Evolutionary conservation across 37 sponge, comb jelly and placozoan species (phyloP), one percentile per base, ranked within the genome.

Genomic region (Amphimedon queenslandica): DNA sequence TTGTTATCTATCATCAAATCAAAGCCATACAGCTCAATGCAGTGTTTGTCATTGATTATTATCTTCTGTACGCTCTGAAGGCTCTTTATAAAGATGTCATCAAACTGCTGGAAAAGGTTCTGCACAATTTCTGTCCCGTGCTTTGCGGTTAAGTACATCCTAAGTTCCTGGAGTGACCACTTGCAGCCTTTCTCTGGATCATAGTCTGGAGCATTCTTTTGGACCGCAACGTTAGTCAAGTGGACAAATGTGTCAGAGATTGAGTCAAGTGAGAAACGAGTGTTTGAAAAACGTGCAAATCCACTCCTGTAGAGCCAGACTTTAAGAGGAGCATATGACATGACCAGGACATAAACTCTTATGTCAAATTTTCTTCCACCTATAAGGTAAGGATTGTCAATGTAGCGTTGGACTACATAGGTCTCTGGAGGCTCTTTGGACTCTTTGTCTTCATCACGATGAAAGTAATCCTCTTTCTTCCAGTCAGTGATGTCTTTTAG

Each of bases 151-250:
- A 99, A 68, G 72, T 84, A 99, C 51, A 64, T 75, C 39, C 95
- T 70, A 4, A 99, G 83, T 70, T 94, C 85, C 20, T 89, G 90
- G 30, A 99, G 86, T 0, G 93, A 92, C 99, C 99, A 99, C 77
- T 99, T 99, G 77, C 99, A 99, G 0, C 99, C 99, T 69, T 99
- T 99, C 80, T 99, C 96, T 5, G 99, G 90, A 53, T 99, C 99
- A 66, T 99, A 99, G 43, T 99, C 99, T 5, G 99, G 93, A 1
- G 99, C 99, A 27, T 96, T 99, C 70, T 99, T 99, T 82, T 99
- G 99, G 13, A 99, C 94, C 1, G 99, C 99, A 0, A 99, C 99
- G 73, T 99, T 99, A 2, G 99, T 99, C 5, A 99, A 80, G 40
- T 99, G 99, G 4, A 99, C 87, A 73, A 76, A 99, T 4, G 93